Percentiles rank a stretch among this genome's conserved stretches.
phyloP scores from a whole-genome alignment of 2,797 vertebrate species.

The Allenopithecus nigroviridis region DNA sequence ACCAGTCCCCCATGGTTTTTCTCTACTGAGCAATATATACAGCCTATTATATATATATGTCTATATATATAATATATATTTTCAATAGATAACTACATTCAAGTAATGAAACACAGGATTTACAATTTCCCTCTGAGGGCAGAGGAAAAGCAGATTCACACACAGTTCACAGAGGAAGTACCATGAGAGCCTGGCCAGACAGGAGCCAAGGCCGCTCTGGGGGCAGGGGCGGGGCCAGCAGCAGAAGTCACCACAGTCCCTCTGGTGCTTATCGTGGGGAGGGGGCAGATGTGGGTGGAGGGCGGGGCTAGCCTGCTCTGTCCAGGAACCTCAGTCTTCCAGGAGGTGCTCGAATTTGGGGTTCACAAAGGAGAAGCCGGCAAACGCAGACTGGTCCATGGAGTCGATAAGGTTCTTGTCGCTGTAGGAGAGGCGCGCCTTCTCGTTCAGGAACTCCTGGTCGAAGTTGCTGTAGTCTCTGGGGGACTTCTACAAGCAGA shows the following conservation, averaged over 20 bases:
- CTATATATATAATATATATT: conserved; percentile 74
- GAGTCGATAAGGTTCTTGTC: conserved; percentile 98
- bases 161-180: conserved; percentile 82
- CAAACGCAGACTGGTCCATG: conserved; percentile 95
- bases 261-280: conserved; percentile 74
- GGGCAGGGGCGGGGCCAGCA: conserved; percentile 18
- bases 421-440: conserved; percentile 91
- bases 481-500: conserved; percentile 89
- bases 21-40: conserved; percentile 85
- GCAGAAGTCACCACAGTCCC: conserved; percentile 69
- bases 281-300: not conserved
- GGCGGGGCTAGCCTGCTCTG: not conserved
- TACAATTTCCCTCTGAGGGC: conserved; percentile 81
- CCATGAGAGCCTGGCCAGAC: conserved; percentile 74
- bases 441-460: conserved; percentile 96
- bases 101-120: conserved; percentile 90
- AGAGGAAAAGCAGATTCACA: conserved; percentile 82
- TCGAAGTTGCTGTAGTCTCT: conserved; percentile 98
- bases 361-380: conserved; percentile 96
- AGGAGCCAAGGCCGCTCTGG: conserved; percentile 58
- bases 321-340: conserved; percentile 83
- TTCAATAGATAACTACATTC: conserved; percentile 89
- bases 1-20: conserved; percentile 72
- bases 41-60: conserved; percentile 70
- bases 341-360: conserved; percentile 91